Evolutionary conservation across 2,113 vertebrate genomes (phyloP).

Genomic region (Rhynchopsitta pachyrhyncha): DNA sequence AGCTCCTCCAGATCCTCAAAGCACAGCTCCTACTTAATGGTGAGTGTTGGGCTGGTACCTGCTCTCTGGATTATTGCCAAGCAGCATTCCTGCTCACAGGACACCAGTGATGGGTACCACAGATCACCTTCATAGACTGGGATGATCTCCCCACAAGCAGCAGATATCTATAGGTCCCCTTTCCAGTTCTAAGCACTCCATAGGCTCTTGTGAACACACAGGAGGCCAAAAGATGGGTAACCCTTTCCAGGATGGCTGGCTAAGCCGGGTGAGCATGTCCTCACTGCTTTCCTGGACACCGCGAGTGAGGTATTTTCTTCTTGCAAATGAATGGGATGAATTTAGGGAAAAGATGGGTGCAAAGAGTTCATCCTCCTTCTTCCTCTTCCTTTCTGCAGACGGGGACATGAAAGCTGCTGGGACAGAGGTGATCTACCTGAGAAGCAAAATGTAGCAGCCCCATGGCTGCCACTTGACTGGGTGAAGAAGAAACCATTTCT

Average conservation of each 20-base stretch:
- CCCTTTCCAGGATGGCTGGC: neutral
- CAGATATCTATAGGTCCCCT: neutral
- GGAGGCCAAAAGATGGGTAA: neutral
- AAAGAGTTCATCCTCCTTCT: neutral
- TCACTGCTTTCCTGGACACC: neutral
- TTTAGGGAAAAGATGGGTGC: neutral
- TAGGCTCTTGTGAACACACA: neutral
- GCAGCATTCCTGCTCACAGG: neutral
- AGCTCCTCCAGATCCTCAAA: neutral
- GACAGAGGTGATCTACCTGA: neutral
- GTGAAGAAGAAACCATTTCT: neutral
- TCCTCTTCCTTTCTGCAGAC: neutral
- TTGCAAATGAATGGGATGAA: neutral
- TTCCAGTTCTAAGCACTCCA: neutral
- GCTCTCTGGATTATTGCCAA: neutral
- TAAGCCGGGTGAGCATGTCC: fast-evolving
- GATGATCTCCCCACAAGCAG: neutral
- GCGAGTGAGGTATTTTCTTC: fast-evolving
- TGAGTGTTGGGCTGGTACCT: neutral
- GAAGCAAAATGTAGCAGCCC: neutral
- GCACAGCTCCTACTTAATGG: neutral
- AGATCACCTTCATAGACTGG: neutral
- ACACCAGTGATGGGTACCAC: neutral
- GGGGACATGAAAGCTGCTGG: neutral
- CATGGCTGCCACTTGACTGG: neutral